phyloP scores from a whole-genome alignment of 2,797 vertebrate species.

The Coregonus sp. region DNA sequence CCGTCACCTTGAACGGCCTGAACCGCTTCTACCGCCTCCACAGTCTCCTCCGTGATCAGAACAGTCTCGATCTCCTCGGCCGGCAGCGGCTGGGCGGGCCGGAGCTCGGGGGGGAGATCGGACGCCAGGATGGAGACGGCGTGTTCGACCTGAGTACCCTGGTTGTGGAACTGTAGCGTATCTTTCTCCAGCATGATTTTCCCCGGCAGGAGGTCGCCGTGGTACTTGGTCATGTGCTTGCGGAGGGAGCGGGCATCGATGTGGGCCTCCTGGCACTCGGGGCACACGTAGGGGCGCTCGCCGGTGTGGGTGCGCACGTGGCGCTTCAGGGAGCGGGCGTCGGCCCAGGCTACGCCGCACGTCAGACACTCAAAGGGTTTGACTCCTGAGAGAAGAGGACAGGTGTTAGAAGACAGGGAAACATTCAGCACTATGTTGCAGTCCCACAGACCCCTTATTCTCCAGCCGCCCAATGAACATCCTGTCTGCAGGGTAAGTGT shows the following conservation, averaged over 20 bases:
- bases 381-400: constrained; percentile 77
- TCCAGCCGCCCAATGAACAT: too few species aligned
- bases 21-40: constrained; percentile 85
- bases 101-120: constrained; percentile 86
- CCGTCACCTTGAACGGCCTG: constrained; percentile 73
- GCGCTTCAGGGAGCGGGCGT: constrained; percentile 93
- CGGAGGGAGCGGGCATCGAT: constrained; percentile 94
- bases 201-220: constrained; percentile 90
- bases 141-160: constrained; percentile 97
- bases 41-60: constrained; percentile 89
- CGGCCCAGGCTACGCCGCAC: constrained; percentile 96
- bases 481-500: too few species aligned
- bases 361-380: constrained; percentile 98
- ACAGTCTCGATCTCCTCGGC: constrained; percentile 89
- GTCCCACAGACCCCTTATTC: too few species aligned
- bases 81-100: constrained; percentile 62
- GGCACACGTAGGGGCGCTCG: constrained; percentile 94
- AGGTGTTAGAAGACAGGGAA: background rate
- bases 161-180: constrained; percentile 97
- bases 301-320: constrained; percentile 96
- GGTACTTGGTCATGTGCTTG: constrained; percentile 96
- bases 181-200: constrained; percentile 99
- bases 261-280: constrained; percentile 94
- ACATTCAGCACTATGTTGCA: too few species aligned
- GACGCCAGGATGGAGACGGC: constrained; percentile 93